Conservation (phyloP, 1,140 invertebrate genomes). For the Prorops nasuta region DNA sequence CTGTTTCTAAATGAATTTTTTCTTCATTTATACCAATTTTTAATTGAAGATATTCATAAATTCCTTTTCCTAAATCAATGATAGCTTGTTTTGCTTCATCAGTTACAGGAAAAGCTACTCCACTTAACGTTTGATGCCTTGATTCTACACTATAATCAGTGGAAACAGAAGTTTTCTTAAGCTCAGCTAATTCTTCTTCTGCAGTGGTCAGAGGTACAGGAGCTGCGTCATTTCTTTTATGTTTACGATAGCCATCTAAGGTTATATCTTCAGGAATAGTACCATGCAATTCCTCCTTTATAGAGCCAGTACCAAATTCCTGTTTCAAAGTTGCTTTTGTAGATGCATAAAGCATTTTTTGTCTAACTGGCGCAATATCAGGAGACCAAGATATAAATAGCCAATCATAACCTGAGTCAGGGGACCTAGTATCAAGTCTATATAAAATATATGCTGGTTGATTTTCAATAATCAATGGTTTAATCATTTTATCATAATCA, state of each 20-base stretch:
- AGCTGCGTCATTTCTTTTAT: slow-evolving; percentile 73
- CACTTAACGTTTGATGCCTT: slow-evolving; percentile 86
- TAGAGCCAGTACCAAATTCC: slow-evolving; percentile 88
- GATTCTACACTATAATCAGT: slow-evolving; percentile 81
- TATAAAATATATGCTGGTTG: slow-evolving; percentile 94
- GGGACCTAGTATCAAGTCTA: slow-evolving; percentile 58
- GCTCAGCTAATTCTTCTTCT: slow-evolving; percentile 84
- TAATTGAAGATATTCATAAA: slow-evolving; percentile 75
- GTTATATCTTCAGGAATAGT: slow-evolving; percentile 80
- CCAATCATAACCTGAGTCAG: slow-evolving; percentile 85
- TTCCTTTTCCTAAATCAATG: slow-evolving; percentile 62
- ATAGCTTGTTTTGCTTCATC: slow-evolving; percentile 77
- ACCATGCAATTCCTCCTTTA: slow-evolving; percentile 90
- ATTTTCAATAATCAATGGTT: slow-evolving; percentile 76
- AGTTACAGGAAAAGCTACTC: slow-evolving; percentile 90
- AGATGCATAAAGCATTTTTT: slow-evolving; percentile 99
- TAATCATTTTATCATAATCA: slow-evolving; percentile 82
- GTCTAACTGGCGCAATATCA: slow-evolving; percentile 81
- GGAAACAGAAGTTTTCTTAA: slow-evolving; percentile 74
- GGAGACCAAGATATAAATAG: slow-evolving; percentile 93
- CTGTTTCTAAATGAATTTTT: slow-evolving; percentile 72
- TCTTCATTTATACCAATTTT: slow-evolving; percentile 77
- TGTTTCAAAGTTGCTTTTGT: slow-evolving; percentile 97
- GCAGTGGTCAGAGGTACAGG: slow-evolving; percentile 86
- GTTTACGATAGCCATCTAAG: slow-evolving; percentile 77